A percentile compares a stretch with the other conserved stretches of the same genome.
Conservation (phyloP, 2,113 vertebrate species). For the Physeter macrocephalus region DNA sequence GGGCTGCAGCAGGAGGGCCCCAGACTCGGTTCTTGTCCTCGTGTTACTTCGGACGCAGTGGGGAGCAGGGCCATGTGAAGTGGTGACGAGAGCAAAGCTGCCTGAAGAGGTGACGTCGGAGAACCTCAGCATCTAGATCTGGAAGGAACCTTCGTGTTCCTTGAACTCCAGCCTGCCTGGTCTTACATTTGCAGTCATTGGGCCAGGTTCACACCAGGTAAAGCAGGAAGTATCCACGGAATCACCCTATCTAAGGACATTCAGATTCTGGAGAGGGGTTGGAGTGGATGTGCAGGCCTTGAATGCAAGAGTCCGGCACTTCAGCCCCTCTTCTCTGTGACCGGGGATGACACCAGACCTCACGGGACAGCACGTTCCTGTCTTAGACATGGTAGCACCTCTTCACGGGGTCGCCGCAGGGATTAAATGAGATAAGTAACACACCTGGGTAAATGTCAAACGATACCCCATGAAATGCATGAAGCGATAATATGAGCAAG, state of each 20-base stretch:
- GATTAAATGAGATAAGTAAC: not conserved
- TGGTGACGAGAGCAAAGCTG: rapidly evolving
- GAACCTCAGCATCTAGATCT: not conserved
- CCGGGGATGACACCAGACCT: no score
- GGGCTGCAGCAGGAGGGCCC: no score
- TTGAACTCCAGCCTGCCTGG: not conserved
- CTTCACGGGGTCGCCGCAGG: not conserved
- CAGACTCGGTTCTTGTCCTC: not conserved
- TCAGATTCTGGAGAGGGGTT: not conserved
- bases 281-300: not conserved
- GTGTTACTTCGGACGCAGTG: rapidly evolving
- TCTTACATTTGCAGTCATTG: not conserved
- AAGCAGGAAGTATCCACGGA: not conserved
- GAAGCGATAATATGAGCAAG: not conserved
- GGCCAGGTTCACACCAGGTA: not conserved
- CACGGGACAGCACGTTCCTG: not conserved
- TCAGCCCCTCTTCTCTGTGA: not conserved
- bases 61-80: rapidly evolving
- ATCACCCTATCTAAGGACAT: not conserved
- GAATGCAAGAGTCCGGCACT: not conserved
- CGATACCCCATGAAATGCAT: not conserved
- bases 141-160: not conserved
- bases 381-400: not conserved
- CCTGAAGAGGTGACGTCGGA: rapidly evolving
- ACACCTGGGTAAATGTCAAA: not conserved